These are phyloP conservation scores for Chloropsis hardwickii DNA, from an alignment of 2,113 vertebrate species.

Conservation along the genomic window DNA sequence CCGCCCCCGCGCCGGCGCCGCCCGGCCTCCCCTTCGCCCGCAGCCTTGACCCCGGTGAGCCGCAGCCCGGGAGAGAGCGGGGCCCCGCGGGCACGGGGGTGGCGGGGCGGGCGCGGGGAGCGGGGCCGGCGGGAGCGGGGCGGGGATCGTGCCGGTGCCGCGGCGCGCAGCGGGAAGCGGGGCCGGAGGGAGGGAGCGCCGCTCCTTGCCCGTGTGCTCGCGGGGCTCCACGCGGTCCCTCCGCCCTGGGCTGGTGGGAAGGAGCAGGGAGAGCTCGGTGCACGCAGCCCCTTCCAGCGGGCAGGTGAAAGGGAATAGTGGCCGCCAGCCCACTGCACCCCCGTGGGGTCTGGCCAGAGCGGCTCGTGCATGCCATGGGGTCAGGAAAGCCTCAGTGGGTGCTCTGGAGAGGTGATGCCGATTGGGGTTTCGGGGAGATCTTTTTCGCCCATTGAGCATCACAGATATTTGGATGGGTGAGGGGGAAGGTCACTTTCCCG, in stretches of 20 bases:
- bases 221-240: not conserved
- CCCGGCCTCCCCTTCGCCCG: not conserved
- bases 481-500: not conserved
- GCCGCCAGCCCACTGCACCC: no score
- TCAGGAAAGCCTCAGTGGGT: not conserved
- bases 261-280: not conserved
- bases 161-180: not conserved
- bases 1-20: not conserved
- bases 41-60: slow-evolving; percentile 33
- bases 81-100: not conserved
- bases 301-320: not conserved
- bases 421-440: not conserved
- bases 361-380: rapidly evolving
- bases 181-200: not conserved
- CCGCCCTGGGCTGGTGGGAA: not conserved
- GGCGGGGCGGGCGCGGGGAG: not conserved
- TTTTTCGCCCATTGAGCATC: not conserved
- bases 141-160: not conserved
- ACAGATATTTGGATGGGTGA: no score
- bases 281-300: not conserved
- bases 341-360: not conserved
- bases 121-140: not conserved
- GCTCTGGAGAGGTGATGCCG: not conserved
- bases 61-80: not conserved
- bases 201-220: not conserved